A percentile compares a stretch with the other conserved stretches of the same genome.
phyloP scores from a whole-genome alignment of 2,888 invertebrate species.

The Drosophila algonquin region DNA sequence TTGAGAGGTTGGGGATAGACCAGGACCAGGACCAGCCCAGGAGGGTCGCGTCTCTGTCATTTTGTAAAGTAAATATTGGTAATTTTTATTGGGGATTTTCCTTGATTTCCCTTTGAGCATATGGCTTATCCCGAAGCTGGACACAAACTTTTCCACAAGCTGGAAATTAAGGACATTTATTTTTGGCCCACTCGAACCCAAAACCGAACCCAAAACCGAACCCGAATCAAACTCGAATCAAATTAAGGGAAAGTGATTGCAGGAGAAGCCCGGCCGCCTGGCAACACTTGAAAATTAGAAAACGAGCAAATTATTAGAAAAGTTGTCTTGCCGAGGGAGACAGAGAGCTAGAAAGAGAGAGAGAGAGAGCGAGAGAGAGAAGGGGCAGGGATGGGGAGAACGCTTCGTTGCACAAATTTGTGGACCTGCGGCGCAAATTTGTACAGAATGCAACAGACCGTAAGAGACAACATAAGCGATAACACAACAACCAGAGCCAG shows the following conservation, averaged over 20 bases:
- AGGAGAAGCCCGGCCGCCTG: not conserved
- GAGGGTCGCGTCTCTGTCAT: conserved; percentile 66
- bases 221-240: conserved; percentile 41
- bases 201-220: conserved; percentile 10
- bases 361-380: not conserved
- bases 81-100: conserved; percentile 79
- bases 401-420: conserved; percentile 55
- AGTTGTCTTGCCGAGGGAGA: conserved; percentile 16
- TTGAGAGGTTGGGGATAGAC: not conserved
- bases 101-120: conserved; percentile 60
- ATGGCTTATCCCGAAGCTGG: conserved; percentile 56
- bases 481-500: conserved; percentile 55
- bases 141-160: conserved; percentile 40
- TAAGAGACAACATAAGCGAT: conserved; percentile 78
- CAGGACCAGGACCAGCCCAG: conserved; percentile 18
- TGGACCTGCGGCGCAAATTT: conserved; percentile 56
- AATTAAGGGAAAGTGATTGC: conserved; percentile 66
- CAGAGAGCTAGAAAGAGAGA: too few species aligned
- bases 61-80: conserved; percentile 79
- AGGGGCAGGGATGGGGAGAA: not conserved
- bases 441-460: conserved; percentile 76
- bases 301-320: conserved; percentile 47
- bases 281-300: conserved; percentile 57
- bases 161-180: conserved; percentile 69
- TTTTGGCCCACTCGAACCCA: conserved; percentile 54